These are phyloP conservation scores for Eledona agricola DNA, from an alignment of 2,888 invertebrate genomes.

Conservation along the genomic window DNA sequence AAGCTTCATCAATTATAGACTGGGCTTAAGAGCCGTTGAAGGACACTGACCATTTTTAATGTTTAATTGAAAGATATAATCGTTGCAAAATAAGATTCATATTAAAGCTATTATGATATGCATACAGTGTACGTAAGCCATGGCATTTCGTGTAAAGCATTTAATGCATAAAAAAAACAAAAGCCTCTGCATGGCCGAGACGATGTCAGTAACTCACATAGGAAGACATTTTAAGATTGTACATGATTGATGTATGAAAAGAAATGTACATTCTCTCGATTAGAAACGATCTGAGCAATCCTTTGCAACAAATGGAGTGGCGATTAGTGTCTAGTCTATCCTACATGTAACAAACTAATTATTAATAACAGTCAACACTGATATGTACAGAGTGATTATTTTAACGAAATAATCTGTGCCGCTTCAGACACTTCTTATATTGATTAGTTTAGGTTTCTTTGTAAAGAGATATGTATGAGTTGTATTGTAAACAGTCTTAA, in stretches of 20 bases:
- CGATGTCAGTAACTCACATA: constrained; percentile 57
- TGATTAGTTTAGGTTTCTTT: constrained; percentile 49
- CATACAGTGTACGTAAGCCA: constrained; percentile 59
- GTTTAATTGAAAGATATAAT: constrained; percentile 38
- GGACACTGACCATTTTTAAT: constrained; percentile 36
- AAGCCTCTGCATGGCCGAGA: constrained; percentile 45
- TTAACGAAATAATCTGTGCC: constrained; percentile 32
- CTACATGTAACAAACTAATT: constrained; percentile 55
- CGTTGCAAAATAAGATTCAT: constrained; percentile 38
- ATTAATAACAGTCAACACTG: constrained; percentile 62
- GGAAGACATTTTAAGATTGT: constrained; percentile 62
- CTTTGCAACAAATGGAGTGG: constrained; percentile 46
- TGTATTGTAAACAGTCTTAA: constrained; percentile 52
- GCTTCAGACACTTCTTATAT: constrained; percentile 39
- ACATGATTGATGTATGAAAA: constrained; percentile 30
- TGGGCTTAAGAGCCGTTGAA: constrained; percentile 26
- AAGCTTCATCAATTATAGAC: too few species aligned
- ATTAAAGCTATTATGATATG: constrained; percentile 63
- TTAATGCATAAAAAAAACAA: constrained; percentile 27
- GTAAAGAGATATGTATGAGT: constrained; percentile 57
- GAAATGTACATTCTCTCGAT: constrained; percentile 14
- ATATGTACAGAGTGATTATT: constrained; percentile 59
- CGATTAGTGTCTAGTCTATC: constrained; percentile 55
- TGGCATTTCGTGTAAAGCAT: constrained; percentile 49
- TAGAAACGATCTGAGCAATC: constrained; percentile 53